Evolutionary conservation across 2,888 invertebrate genomes (phyloP).

Genomic region (Apotomis betuletana): DNA sequence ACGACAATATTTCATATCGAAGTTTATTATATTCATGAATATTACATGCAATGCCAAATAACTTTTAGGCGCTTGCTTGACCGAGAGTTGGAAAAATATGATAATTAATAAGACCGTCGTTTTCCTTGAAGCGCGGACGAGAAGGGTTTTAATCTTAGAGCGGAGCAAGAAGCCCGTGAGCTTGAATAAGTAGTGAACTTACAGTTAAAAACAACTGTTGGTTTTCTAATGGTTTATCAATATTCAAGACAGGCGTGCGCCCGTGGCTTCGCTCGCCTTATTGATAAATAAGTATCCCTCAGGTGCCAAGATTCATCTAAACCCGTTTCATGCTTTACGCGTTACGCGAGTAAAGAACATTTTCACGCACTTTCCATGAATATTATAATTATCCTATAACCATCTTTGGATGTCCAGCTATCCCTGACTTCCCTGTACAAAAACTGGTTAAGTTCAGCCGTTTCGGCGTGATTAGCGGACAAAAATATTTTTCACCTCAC

Average conservation of each 20-base stretch:
- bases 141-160: conserved; percentile 6
- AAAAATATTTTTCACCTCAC: too few species aligned
- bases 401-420: too few species aligned
- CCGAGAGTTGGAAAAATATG: conserved; percentile 56
- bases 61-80: conserved; percentile 48
- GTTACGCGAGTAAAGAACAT: too few species aligned
- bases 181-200: neutral
- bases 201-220: neutral
- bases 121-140: neutral
- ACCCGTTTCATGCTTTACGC: too few species aligned
- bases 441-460: too few species aligned
- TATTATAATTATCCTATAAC: too few species aligned
- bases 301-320: too few species aligned
- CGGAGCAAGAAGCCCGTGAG: neutral
- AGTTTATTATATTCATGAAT: conserved; percentile 57
- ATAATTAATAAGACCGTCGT: conserved; percentile 43
- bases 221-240: neutral
- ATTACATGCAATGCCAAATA: conserved; percentile 57
- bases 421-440: too few species aligned
- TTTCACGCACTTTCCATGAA: too few species aligned
- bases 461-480: too few species aligned
- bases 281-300: too few species aligned
- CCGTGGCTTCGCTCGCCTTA: too few species aligned
- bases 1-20: conserved; percentile 62
- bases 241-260: neutral